Evolutionary conservation across 1,140 invertebrate genomes (phyloP).

Genomic region (Mycetomoellerius zeteki): DNA sequence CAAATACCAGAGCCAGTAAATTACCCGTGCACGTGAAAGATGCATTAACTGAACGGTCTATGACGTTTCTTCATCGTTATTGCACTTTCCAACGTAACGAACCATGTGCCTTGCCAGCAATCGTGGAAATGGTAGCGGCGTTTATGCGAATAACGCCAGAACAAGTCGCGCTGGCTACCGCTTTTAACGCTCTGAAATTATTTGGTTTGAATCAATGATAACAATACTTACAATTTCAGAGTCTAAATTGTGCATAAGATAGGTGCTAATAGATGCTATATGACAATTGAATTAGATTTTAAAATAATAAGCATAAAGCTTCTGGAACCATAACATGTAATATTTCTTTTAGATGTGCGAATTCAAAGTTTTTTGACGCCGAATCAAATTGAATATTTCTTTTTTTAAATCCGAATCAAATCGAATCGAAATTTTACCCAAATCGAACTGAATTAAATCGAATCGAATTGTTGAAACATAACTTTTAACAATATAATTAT

Average conservation of each 20-base stretch:
- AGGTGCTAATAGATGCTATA: constrained; percentile 74
- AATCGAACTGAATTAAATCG: background rate
- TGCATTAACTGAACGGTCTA: constrained; percentile 94
- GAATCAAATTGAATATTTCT: background rate
- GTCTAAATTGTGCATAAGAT: constrained; percentile 19
- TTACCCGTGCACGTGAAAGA: constrained; percentile 95
- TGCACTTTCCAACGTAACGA: constrained; percentile 99
- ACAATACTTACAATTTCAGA: constrained; percentile 85
- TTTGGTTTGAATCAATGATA: constrained; percentile 95
- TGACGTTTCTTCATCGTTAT: constrained; percentile 91
- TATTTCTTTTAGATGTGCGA: constrained; percentile 21
- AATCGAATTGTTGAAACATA: background rate
- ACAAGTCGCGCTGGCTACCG: constrained; percentile 96
- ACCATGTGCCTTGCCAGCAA: constrained; percentile 96
- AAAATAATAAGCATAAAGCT: background rate
- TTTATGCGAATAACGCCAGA: constrained; percentile 95
- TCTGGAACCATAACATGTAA: background rate
- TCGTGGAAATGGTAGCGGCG: constrained; percentile 97
- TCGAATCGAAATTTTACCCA: background rate
- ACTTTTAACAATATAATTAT: background rate
- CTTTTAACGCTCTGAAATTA: constrained; percentile 97
- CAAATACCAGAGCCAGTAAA: constrained; percentile 97
- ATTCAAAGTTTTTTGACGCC: background rate
- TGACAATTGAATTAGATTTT: constrained; percentile 60
- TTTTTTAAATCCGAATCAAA: background rate